Conservation (phyloP, 1,140 invertebrate species). For the Rhynchophorus ferrugineus region DNA sequence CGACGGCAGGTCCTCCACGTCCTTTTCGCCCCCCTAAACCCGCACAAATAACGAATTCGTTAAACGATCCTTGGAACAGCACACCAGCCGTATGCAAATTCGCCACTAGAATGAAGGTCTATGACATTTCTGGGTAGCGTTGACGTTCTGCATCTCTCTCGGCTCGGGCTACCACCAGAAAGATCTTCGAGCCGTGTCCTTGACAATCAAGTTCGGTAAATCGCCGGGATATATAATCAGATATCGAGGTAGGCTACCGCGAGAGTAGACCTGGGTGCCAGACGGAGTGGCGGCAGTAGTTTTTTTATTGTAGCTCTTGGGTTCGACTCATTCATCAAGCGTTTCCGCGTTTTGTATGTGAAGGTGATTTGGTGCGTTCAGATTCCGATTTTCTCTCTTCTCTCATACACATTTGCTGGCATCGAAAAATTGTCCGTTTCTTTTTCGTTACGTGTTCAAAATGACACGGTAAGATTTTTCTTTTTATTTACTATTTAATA, state of each 20-base stretch:
- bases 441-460: too few species aligned
- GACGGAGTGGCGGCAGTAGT: slow-evolving; percentile 21
- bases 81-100: too few species aligned
- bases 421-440: too few species aligned
- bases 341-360: slow-evolving; percentile 14
- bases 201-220: slow-evolving; percentile 19
- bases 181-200: slow-evolving; percentile 20
- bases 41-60: too few species aligned
- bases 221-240: slow-evolving; percentile 26
- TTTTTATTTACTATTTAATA: too few species aligned
- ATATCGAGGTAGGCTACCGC: slow-evolving; percentile 14
- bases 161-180: slow-evolving; percentile 3
- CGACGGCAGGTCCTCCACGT: too few species aligned
- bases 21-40: too few species aligned
- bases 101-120: too few species aligned
- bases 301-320: slow-evolving; percentile 9
- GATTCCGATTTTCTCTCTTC: neutral
- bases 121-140: neutral
- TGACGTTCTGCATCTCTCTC: neutral
- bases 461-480: too few species aligned
- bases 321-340: slow-evolving; percentile 11
- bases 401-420: neutral
- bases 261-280: slow-evolving; percentile 21
- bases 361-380: slow-evolving; percentile 5
- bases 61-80: too few species aligned